Base-by-base conservation (phyloP, 2,113 vertebrate species). In the Stegostoma tigrinum region DNA sequence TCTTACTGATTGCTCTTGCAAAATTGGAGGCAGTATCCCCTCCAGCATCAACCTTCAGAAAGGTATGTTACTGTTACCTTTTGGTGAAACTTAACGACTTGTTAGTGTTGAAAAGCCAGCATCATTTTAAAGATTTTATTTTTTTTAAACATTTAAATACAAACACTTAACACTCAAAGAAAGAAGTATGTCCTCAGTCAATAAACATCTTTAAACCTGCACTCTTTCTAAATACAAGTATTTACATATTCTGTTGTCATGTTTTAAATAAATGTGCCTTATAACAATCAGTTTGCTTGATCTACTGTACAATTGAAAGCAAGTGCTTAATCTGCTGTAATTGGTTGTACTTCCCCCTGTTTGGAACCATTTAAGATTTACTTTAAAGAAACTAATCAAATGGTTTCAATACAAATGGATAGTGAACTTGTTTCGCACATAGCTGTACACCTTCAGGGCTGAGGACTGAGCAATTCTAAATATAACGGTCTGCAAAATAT, bases 161-260 rank as follows among this genome's bases (percentile, higher is more conserved):
- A 95, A 95, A 95, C 68, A 95, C 38, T 42, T 68, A 95, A 95
- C 94, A 95, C 72, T 95, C 68, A 95, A 24, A 68, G 94, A 52
- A 68, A 45, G 64, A 94, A 94, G 64, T 68, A 42, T 94, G 91
- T 94, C 42, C 93, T 95, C 93, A 30, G 67, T 72, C 94, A 95
- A 94, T 95, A 70, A 95, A 70, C 66, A 72, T 95, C 94, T 95
- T 95, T 95, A 95, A 95, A 72, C 93, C 72, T 67, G 27, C 68
- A 75, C 67, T 94, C 93, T 95, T 93, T 52, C 94, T 95, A 95
- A 95, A 95, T 95, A 72, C 94, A 95, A 72, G 94, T 95, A 95
- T 95, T 95, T 95, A 95, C 93, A 95, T 17, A 17, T 95, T 95
- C 34, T 70, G 52, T 61, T 90, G 52, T 52, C 48, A 2, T 27